phyloP scores from a whole-genome alignment of 2,888 invertebrate genomes.

The Dendrolimus pini region DNA sequence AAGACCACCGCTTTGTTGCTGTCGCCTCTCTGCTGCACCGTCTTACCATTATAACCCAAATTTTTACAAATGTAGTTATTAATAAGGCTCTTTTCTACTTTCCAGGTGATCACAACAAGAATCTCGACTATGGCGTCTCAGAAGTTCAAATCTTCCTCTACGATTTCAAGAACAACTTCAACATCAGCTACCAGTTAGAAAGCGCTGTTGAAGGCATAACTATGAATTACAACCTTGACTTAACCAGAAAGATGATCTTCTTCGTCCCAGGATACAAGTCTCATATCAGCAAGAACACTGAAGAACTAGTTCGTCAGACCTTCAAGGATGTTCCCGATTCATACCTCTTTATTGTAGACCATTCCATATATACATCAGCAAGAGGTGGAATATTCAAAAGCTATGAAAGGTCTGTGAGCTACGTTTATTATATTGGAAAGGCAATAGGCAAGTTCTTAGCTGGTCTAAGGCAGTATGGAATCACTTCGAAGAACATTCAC shows the following conservation, averaged over 20 bases:
- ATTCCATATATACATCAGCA: constrained; percentile 53
- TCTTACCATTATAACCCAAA: too few species aligned
- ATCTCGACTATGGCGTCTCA: constrained; percentile 41
- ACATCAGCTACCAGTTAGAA: constrained; percentile 43
- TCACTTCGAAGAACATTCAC: constrained; percentile 51
- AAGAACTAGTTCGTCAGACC: constrained; percentile 49
- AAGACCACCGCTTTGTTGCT: too few species aligned
- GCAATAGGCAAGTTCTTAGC: constrained; percentile 49
- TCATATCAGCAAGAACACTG: constrained; percentile 49
- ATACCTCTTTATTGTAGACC: constrained; percentile 59
- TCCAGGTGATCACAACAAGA: constrained; percentile 58
- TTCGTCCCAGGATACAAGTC: constrained; percentile 67
- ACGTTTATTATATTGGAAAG: constrained; percentile 48
- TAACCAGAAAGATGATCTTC: constrained; percentile 48
- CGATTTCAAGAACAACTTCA: constrained; percentile 60
- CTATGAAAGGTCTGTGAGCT: constrained; percentile 55
- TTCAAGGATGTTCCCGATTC: constrained; percentile 49
- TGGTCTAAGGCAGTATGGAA: constrained; percentile 38
- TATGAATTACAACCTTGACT: constrained; percentile 44
- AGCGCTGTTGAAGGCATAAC: constrained; percentile 42
- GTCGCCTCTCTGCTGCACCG: too few species aligned
- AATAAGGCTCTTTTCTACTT: constrained; percentile 6
- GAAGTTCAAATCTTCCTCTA: constrained; percentile 53
- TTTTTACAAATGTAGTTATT: not conserved
- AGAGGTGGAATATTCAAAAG: constrained; percentile 47